Evolutionary conservation across 2,888 invertebrate genomes (phyloP).

Genomic region (Argyra leucocephala): DNA sequence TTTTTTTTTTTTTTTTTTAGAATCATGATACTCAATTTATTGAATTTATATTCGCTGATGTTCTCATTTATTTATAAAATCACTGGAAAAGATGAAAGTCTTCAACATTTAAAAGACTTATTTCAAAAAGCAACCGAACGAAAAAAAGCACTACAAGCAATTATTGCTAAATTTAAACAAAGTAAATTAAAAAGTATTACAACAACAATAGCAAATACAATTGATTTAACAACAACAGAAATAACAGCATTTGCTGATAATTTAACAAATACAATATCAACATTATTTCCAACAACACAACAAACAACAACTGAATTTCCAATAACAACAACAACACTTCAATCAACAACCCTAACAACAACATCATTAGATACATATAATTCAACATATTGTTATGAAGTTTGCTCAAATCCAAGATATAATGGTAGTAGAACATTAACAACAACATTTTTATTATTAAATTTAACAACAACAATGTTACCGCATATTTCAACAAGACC

Average conservation of each 20-base stretch:
- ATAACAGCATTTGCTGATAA: conserved; percentile 10
- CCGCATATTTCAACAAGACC: conserved; percentile 24
- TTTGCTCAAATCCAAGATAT: conserved; percentile 35
- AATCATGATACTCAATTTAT: conserved; percentile 85
- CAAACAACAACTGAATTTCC: conserved; percentile 12
- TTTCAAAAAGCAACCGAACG: conserved; percentile 46
- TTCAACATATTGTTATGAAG: conserved; percentile 35
- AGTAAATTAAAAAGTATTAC: conserved; percentile 22
- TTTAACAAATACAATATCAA: neutral
- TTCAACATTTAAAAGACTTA: conserved; percentile 47
- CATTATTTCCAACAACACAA: conserved; percentile 9
- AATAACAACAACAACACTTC: conserved; percentile 9
- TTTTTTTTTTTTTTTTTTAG: conserved; percentile 48
- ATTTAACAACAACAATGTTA: conserved; percentile 36
- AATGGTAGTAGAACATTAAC: conserved; percentile 32
- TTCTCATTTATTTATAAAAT: conserved; percentile 87
- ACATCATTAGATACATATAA: conserved; percentile 9
- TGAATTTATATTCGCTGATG: conserved; percentile 90
- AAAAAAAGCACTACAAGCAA: conserved; percentile 26
- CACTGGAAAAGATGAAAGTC: conserved; percentile 51
- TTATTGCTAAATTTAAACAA: conserved; percentile 27
- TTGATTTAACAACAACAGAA: conserved; percentile 15
- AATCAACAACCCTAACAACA: neutral
- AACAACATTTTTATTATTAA: conserved; percentile 40
- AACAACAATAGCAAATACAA: conserved; percentile 20